These are phyloP conservation scores for Colius striatus DNA, from an alignment of 2,113 vertebrate species.

Conservation along the genomic window DNA sequence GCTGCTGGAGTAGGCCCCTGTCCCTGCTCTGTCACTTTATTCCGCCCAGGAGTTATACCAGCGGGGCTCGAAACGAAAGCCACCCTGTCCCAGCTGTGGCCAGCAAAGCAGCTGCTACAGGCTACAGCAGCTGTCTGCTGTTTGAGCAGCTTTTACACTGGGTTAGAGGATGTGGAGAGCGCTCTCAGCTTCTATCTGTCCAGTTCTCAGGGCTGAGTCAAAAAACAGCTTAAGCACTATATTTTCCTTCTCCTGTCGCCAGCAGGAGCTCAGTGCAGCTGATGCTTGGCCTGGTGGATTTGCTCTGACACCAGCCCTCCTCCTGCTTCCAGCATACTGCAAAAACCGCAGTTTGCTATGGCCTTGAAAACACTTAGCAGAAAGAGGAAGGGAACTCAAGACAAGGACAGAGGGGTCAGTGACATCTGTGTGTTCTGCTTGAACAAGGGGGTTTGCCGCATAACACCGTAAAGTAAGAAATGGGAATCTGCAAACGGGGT, in stretches of 20 bases:
- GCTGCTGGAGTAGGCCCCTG: background rate
- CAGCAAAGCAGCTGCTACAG: constrained; percentile 26
- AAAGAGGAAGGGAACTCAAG: background rate
- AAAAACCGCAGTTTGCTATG: background rate
- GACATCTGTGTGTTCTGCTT: background rate
- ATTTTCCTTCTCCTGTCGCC: background rate
- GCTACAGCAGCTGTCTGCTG: constrained; percentile 3
- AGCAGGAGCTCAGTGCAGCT: background rate
- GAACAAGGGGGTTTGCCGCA: background rate
- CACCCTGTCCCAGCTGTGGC: background rate
- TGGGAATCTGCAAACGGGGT: background rate
- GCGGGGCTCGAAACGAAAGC: background rate
- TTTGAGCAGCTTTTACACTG: background rate
- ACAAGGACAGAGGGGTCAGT: background rate
- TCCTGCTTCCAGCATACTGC: background rate
- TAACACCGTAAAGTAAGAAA: background rate
- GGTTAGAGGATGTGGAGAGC: background rate
- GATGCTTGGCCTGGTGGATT: background rate
- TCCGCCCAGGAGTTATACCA: background rate
- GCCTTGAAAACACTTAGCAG: background rate
- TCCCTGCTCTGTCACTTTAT: background rate
- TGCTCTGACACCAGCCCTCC: background rate
- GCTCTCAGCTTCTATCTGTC: background rate
- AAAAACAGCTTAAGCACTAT: background rate
- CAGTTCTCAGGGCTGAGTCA: background rate